These are phyloP conservation scores for Yponomeuta sedellus DNA, from an alignment of 2,888 invertebrate species.

Conservation along the genomic window DNA sequence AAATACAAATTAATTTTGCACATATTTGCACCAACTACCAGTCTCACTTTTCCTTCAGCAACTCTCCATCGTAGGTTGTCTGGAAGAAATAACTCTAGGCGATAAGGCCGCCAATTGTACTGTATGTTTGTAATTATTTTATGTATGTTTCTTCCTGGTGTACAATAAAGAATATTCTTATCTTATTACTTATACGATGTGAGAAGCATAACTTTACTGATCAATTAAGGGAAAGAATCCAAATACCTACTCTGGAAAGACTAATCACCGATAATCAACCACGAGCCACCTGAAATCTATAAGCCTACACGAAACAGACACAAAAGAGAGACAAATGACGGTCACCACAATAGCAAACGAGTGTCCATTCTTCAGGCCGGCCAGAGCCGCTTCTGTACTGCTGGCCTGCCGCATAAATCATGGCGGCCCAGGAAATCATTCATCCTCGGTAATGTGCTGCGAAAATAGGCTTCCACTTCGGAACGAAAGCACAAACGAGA, in stretches of 20 bases:
- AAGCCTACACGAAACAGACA: neutral
- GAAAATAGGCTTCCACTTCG: constrained; percentile 70
- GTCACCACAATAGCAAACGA: constrained; percentile 48
- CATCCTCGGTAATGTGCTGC: constrained; percentile 74
- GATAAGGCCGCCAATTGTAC: too few species aligned
- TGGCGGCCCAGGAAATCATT: constrained; percentile 71
- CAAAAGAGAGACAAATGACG: constrained; percentile 14
- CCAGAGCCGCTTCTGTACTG: constrained; percentile 59
- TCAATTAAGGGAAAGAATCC: too few species aligned
- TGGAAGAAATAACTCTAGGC: too few species aligned
- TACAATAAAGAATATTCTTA: too few species aligned
- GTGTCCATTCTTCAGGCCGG: constrained; percentile 59
- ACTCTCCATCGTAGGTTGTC: too few species aligned
- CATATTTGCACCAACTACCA: too few species aligned
- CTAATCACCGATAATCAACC: neutral
- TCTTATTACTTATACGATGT: too few species aligned
- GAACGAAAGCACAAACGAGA: constrained; percentile 31
- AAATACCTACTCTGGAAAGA: neutral
- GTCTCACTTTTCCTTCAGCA: too few species aligned
- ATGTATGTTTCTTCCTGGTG: too few species aligned
- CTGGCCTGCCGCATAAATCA: constrained; percentile 57
- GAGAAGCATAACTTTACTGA: too few species aligned
- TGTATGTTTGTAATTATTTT: too few species aligned
- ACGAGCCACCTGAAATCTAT: neutral
- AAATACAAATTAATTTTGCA: too few species aligned